phyloP scores from a whole-genome alignment of 2,888 invertebrate genomes.

The Polydrusus tereticollis region DNA sequence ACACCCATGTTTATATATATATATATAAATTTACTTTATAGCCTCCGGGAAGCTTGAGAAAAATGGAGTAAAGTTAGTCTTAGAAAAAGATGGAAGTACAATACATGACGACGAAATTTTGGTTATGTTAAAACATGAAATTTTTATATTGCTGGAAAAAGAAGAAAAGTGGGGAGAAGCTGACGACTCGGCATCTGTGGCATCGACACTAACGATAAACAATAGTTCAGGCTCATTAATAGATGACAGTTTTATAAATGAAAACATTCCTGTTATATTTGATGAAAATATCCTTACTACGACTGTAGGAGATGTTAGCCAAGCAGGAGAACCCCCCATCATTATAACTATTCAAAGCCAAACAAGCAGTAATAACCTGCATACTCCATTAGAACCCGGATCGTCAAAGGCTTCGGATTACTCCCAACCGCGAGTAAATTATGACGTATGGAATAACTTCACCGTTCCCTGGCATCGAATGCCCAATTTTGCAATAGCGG shows the following conservation, averaged over 20 bases:
- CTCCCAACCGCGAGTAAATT: neutral
- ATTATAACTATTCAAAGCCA: no score
- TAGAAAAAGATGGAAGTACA: conserved; percentile 5
- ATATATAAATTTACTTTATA: no score
- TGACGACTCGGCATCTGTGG: neutral
- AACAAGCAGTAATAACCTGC: no score
- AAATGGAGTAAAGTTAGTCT: neutral
- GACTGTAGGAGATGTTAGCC: no score
- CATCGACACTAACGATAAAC: neutral
- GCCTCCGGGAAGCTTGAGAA: neutral
- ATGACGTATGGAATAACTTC: conserved; percentile 11
- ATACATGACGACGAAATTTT: conserved; percentile 5
- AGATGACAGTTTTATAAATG: no score
- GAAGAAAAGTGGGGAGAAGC: neutral
- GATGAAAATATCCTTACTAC: neutral
- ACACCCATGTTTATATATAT: no score
- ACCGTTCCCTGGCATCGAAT: conserved; percentile 3
- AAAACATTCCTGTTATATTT: no score
- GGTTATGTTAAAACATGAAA: neutral
- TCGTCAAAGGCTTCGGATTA: no score
- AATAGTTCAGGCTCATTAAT: no score
- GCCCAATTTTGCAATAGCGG: neutral
- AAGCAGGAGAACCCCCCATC: no score
- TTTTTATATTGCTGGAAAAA: neutral
- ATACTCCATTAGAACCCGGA: no score